Percentiles rank a stretch among this genome's conserved stretches.
These are phyloP conservation scores for Dicycla oo DNA, from an alignment of 2,888 invertebrate genomes.

Conservation along the genomic window DNA sequence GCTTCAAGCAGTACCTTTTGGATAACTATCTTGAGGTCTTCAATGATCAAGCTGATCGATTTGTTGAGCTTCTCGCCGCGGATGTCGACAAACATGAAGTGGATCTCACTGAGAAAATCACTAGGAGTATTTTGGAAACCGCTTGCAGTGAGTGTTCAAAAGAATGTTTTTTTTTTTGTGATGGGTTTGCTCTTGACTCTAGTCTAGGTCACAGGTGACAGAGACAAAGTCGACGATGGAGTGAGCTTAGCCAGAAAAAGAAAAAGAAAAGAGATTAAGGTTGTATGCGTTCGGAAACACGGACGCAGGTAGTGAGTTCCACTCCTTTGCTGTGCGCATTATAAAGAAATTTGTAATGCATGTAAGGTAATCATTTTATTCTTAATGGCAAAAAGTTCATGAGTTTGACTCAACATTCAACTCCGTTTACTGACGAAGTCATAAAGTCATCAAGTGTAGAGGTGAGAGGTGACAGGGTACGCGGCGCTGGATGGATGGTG, in stretches of 20 bases:
- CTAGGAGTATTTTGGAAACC: constrained; percentile 55
- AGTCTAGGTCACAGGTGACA: no score
- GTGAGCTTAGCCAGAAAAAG: no score
- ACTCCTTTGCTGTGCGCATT: no score
- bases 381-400: no score
- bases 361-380: not conserved
- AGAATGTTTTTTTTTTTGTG: no score
- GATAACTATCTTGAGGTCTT: constrained; percentile 61
- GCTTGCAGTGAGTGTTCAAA: constrained; percentile 57
- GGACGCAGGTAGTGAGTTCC: no score
- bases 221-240: no score
- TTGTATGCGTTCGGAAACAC: no score
- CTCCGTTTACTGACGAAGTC: not conserved
- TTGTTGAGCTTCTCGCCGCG: constrained; percentile 35
- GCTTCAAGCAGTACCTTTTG: constrained; percentile 62
- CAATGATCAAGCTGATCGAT: constrained; percentile 48
- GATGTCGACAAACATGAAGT: constrained; percentile 49
- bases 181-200: no score
- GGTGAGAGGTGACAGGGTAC: not conserved
- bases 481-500: not conserved
- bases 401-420: not conserved
- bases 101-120: constrained; percentile 50
- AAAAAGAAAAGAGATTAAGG: no score
- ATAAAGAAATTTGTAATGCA: no score
- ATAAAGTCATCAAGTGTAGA: not conserved